Evolutionary conservation across 2,888 invertebrate genomes (phyloP).

Genomic region (Oxyteleia sp.): DNA sequence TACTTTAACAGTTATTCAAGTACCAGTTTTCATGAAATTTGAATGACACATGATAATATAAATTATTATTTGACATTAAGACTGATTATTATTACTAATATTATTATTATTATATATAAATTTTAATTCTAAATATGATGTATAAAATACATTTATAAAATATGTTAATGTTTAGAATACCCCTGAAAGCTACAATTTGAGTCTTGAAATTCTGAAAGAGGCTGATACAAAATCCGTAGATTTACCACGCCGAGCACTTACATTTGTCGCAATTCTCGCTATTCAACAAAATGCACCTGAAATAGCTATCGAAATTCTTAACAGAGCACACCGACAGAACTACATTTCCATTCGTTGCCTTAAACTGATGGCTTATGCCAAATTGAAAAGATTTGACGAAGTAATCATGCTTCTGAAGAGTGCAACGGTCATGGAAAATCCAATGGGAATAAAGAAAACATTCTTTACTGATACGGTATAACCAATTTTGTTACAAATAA

Average conservation of each 20-base stretch:
- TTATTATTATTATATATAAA: not conserved
- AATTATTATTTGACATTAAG: not conserved
- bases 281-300: conserved; percentile 91
- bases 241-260: conserved; percentile 90
- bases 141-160: too few species aligned
- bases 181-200: conserved; percentile 90
- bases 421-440: too few species aligned
- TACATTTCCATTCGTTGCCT: conserved; percentile 92
- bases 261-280: conserved; percentile 91
- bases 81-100: not conserved
- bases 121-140: too few species aligned
- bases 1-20: too few species aligned
- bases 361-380: conserved; percentile 89
- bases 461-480: too few species aligned
- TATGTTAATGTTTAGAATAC: conserved; percentile 93
- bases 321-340: conserved; percentile 88
- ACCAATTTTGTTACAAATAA: too few species aligned
- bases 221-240: conserved; percentile 89
- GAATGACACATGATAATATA: too few species aligned
- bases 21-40: too few species aligned
- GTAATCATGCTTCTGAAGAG: too few species aligned
- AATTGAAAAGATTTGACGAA: conserved; percentile 53
- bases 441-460: too few species aligned
- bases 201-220: conserved; percentile 90
- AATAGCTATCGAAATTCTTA: conserved; percentile 91